phyloP scores from a whole-genome alignment of 2,797 vertebrate species.

The Onychomys arenicola region DNA sequence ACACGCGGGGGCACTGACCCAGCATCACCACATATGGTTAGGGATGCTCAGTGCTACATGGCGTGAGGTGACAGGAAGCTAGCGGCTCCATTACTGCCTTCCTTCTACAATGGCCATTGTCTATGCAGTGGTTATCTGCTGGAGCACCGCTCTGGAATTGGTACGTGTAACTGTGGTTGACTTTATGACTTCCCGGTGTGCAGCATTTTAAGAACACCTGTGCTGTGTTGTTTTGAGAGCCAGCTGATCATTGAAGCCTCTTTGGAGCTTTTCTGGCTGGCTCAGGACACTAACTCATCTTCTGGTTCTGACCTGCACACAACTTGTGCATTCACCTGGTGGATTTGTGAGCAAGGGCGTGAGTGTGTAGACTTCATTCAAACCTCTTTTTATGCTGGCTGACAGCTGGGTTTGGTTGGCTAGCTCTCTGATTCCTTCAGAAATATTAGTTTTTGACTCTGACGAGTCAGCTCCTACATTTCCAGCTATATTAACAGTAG shows the following conservation, averaged over 20 bases:
- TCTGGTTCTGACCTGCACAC: neutral
- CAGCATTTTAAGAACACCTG: neutral
- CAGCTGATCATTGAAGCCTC: neutral
- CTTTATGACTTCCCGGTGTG: neutral
- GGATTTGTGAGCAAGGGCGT: accelerated
- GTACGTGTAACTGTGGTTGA: neutral
- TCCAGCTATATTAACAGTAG: neutral
- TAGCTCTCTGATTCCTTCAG: accelerated
- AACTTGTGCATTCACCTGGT: accelerated
- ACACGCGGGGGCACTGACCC: neutral
- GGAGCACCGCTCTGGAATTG: neutral
- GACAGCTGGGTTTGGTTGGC: neutral
- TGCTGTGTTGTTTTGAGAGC: neutral
- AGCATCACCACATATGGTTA: neutral
- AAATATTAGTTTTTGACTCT: too few species aligned
- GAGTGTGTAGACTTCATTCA: too few species aligned
- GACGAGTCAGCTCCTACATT: neutral
- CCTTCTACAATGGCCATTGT: neutral
- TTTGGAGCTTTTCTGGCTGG: neutral
- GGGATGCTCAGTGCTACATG: neutral
- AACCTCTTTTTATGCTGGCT: accelerated
- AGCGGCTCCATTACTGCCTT: neutral
- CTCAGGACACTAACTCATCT: too few species aligned
- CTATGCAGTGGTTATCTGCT: neutral
- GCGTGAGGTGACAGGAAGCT: neutral